These are phyloP conservation scores for Sebastes steindachneri DNA, from an alignment of 2,797 vertebrate species.

Conservation along the genomic window DNA sequence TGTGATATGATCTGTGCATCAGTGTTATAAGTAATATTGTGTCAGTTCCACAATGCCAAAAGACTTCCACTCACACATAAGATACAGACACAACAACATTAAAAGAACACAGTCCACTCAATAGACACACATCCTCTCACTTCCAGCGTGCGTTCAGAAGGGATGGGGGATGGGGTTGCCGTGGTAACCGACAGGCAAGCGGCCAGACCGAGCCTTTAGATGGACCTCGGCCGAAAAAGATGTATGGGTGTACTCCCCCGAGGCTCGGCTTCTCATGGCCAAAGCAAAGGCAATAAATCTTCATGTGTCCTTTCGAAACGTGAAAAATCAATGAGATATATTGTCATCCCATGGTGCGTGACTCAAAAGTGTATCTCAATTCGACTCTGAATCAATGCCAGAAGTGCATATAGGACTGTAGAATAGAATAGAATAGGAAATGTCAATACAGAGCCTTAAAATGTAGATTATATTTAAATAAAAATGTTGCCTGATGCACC, in stretches of 20 bases:
- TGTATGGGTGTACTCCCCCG: constrained; percentile 11
- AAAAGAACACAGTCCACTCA: neutral
- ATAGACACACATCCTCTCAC: neutral
- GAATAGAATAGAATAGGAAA: neutral
- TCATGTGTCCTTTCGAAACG: constrained; percentile 30
- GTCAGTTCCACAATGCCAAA: no score
- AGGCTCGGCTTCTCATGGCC: constrained; percentile 13
- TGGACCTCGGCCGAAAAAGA: constrained; percentile 27
- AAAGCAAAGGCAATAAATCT: constrained; percentile 49
- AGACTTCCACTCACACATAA: neutral
- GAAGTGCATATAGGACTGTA: neutral
- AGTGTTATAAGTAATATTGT: neutral
- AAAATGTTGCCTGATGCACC: neutral
- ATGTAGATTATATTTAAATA: neutral
- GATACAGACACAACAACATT: neutral
- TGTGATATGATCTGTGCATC: neutral
- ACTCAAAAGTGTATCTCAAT: constrained; percentile 1
- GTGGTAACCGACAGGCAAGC: constrained; percentile 31
- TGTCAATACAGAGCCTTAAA: neutral
- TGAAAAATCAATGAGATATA: constrained; percentile 45
- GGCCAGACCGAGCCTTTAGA: neutral
- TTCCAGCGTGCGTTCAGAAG: neutral
- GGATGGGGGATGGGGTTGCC: constrained; percentile 26
- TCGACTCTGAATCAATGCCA: constrained; percentile 6
- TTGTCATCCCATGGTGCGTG: neutral